A percentile compares a stretch with the other conserved stretches of the same genome.
Evolutionary conservation across 2,113 vertebrate species (phyloP).

Genomic region (Macaca mulatta): DNA sequence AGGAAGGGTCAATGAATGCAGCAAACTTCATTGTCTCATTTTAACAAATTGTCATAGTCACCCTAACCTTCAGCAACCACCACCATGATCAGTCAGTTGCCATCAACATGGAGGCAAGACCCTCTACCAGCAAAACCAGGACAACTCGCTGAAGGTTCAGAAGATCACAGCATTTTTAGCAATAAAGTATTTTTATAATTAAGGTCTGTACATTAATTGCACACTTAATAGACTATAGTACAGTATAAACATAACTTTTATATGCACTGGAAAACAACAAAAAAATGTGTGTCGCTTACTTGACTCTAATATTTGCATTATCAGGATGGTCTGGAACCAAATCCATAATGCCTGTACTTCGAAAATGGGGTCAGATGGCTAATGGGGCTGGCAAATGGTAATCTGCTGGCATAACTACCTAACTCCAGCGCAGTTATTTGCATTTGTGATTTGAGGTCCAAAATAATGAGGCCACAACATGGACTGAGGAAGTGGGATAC

Average conservation of each 20-base stretch:
- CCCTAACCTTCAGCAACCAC: background rate
- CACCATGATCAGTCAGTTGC: background rate
- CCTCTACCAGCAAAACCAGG: background rate
- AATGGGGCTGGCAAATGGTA: conserved; percentile 56
- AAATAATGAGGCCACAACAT: conserved; percentile 44
- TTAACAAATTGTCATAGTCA: background rate
- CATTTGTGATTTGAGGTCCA: conserved; percentile 50
- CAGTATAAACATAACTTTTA: background rate
- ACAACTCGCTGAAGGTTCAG: background rate
- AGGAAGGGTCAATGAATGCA: background rate
- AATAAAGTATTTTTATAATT: background rate
- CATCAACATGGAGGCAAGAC: background rate
- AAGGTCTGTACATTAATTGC: background rate
- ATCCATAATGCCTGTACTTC: background rate
- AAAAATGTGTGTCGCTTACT: background rate
- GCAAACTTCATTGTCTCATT: background rate
- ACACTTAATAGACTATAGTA: background rate
- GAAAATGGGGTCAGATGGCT: conserved; percentile 67
- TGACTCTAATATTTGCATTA: background rate
- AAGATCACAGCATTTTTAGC: background rate
- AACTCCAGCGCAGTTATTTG: conserved; percentile 59
- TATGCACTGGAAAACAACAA: background rate
- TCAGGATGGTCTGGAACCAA: background rate
- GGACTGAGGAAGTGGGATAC: background rate
- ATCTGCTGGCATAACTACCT: conserved; percentile 46